Percentiles rank a stretch among this genome's conserved stretches.
phyloP scores from a whole-genome alignment of 2,113 vertebrate species.

The Ceyx cyanopectus region DNA sequence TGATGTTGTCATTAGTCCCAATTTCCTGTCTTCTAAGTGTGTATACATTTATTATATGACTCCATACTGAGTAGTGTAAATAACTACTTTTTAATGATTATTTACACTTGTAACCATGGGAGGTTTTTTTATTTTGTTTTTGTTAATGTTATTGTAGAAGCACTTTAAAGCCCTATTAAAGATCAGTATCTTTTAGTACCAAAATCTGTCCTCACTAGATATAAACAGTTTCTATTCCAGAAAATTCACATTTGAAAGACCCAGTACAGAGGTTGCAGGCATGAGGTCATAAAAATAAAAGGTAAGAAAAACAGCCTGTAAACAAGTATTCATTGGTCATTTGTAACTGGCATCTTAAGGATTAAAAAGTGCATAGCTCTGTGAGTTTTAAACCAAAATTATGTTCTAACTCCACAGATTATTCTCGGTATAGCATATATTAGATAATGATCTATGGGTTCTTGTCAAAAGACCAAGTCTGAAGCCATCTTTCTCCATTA shows the following conservation, averaged over 20 bases:
- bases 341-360: background rate
- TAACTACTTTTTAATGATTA: background rate
- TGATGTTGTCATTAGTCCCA: background rate
- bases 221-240: background rate
- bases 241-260: background rate
- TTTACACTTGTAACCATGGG: background rate
- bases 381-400: background rate
- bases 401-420: background rate
- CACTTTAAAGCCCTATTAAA: background rate
- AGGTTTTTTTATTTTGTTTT: background rate
- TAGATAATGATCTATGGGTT: background rate
- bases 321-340: background rate
- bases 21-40: background rate
- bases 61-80: background rate
- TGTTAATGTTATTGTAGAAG: background rate
- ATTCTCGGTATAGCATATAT: background rate
- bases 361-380: background rate
- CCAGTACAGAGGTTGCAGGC: background rate
- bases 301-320: background rate
- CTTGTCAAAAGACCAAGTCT: background rate
- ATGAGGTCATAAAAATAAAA: background rate
- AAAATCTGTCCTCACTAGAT: background rate
- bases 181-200: background rate
- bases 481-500: background rate
- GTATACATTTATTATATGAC: background rate